phyloP scores from a whole-genome alignment of 2,113 vertebrate species.

The Melanerpes formicivorus region DNA sequence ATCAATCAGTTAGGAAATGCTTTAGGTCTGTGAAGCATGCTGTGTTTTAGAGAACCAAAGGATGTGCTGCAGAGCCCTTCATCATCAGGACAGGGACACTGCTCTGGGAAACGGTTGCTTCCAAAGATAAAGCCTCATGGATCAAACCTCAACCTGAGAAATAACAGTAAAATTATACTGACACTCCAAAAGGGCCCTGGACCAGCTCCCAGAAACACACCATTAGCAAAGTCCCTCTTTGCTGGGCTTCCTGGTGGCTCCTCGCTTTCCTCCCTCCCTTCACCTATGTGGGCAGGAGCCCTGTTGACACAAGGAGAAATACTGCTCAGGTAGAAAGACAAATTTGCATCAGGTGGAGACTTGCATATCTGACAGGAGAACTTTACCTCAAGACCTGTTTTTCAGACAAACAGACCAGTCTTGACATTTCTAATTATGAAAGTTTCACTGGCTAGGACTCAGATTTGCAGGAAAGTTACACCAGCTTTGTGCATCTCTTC shows the following conservation, averaged over 20 bases:
- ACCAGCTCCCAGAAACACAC: constrained; percentile 24
- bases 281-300: background rate
- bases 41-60: background rate
- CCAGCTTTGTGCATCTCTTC: background rate
- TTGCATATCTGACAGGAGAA: background rate
- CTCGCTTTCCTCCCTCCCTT: background rate
- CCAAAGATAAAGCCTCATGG: constrained; percentile 35
- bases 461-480: background rate
- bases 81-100: background rate
- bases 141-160: constrained; percentile 11
- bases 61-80: constrained; percentile 21
- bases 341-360: background rate
- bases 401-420: background rate
- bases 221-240: background rate
- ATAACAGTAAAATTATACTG: constrained; percentile 23
- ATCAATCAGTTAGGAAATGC: constrained; percentile 29
- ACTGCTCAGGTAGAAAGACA: background rate
- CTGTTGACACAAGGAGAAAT: background rate
- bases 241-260: background rate
- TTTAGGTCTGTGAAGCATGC: background rate
- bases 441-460: background rate
- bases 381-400: background rate
- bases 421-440: background rate
- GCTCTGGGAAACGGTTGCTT: constrained; percentile 16
- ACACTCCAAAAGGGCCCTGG: background rate